These are phyloP conservation scores for Phytoseiulus persimilis DNA, from an alignment of 2,888 invertebrate genomes.

Conservation along the genomic window DNA sequence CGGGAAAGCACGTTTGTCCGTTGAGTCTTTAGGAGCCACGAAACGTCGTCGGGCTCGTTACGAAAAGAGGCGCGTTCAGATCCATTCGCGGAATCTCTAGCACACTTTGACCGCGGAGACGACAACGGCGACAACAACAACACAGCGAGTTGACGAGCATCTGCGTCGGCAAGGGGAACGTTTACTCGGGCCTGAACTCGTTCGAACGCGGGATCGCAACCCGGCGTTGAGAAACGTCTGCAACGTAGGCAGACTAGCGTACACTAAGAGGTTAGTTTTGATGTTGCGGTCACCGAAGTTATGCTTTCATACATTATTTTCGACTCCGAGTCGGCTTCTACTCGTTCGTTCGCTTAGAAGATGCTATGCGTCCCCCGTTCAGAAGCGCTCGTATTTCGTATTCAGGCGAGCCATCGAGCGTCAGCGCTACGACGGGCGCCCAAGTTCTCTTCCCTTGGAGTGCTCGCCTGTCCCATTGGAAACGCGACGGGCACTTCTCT, in stretches of 20 bases:
- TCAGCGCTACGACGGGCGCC: no score
- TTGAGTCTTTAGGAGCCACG: no score
- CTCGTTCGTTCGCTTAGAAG: no score
- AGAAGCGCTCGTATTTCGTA: no score
- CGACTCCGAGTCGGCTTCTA: no score
- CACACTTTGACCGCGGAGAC: background rate
- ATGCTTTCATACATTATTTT: background rate
- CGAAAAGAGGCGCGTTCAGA: background rate
- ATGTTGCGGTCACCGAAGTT: background rate
- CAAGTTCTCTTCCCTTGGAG: no score
- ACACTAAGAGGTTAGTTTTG: background rate
- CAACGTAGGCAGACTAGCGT: background rate
- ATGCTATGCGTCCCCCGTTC: no score
- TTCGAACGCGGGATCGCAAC: background rate
- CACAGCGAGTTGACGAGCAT: background rate
- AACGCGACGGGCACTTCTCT: no score
- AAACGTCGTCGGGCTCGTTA: background rate
- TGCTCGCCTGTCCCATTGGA: no score
- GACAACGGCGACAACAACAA: background rate
- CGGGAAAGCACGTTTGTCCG: no score
- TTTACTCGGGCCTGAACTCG: background rate
- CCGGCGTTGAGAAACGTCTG: background rate
- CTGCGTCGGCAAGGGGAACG: background rate
- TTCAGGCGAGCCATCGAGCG: no score
- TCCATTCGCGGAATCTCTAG: background rate